Evolutionary conservation across 2,888 invertebrate genomes (phyloP).

Genomic region (Spisula solida): DNA sequence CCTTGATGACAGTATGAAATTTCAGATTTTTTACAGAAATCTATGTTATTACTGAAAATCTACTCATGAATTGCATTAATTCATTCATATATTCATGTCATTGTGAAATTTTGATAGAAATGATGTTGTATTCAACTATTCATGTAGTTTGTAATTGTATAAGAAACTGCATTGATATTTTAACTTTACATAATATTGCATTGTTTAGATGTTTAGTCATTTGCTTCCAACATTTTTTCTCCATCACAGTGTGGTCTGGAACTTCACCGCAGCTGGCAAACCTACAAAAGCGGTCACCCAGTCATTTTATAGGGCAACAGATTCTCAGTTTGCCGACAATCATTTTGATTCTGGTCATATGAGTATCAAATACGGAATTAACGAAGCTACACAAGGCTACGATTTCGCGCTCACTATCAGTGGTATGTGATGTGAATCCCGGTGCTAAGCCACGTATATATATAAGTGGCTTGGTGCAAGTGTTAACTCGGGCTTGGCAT

Average conservation of each 20-base stretch:
- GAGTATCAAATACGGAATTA: not conserved
- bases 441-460: not conserved
- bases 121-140: too few relatives aligned
- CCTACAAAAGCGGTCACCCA: not conserved
- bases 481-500: constrained; percentile 11
- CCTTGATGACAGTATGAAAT: not conserved
- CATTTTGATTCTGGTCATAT: constrained; percentile 35
- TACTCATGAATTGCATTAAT: too few relatives aligned
- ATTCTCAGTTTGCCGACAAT: not conserved
- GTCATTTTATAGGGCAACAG: constrained; percentile 36
- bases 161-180: too few relatives aligned
- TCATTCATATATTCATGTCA: too few relatives aligned
- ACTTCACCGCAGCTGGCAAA: constrained; percentile 9
- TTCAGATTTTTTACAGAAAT: too few relatives aligned
- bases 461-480: not conserved
- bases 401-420: constrained; percentile 2
- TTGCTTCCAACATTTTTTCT: not conserved
- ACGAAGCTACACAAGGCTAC: not conserved
- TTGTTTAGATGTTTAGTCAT: not conserved
- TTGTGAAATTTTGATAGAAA: too few relatives aligned
- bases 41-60: too few relatives aligned
- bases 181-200: too few relatives aligned
- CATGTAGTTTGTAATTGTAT: too few relatives aligned
- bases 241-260: constrained; percentile 38
- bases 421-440: constrained; percentile 33